Evolutionary conservation across 1,140 invertebrate species (phyloP).

Genomic region (Triops longicaudatus): DNA sequence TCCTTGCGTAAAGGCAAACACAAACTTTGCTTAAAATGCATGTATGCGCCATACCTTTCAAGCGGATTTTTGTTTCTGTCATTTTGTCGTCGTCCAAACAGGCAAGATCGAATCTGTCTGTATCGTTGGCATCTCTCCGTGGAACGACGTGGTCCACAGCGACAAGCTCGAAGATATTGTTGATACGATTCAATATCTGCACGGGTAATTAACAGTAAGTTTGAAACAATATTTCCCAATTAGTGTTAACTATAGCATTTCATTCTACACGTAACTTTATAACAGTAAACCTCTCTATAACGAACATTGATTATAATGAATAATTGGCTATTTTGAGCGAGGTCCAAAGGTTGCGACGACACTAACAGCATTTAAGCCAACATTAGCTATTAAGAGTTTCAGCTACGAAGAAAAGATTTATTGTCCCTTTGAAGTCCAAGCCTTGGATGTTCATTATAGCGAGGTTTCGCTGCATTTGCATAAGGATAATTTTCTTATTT

Average conservation of each 20-base stretch:
- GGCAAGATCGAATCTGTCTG: not conserved
- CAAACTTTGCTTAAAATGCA: constrained; percentile 15
- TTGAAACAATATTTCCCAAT: constrained; percentile 26
- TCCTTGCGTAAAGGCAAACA: too few relatives aligned
- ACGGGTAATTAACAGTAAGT: constrained; percentile 31
- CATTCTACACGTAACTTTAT: too few relatives aligned
- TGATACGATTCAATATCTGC: constrained; percentile 85
- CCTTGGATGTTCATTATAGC: not conserved
- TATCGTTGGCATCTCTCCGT: not conserved
- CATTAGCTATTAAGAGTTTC: too few relatives aligned
- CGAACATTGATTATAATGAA: too few relatives aligned
- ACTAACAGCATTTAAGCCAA: too few relatives aligned
- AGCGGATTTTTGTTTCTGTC: constrained; percentile 37
- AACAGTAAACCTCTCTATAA: too few relatives aligned
- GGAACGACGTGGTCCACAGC: constrained; percentile 62
- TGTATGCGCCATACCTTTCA: constrained; percentile 59
- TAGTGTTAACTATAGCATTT: constrained; percentile 13
- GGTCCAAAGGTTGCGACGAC: too few relatives aligned
- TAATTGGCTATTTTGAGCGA: too few relatives aligned
- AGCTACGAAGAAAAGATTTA: too few relatives aligned
- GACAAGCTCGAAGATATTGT: constrained; percentile 92
- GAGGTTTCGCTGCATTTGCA: too few relatives aligned
- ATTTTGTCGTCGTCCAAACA: not conserved
- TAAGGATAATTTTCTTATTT: not conserved
- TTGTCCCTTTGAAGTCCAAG: too few relatives aligned